Conservation (phyloP, 1,140 invertebrate species). For the Ceratina japonica region DNA sequence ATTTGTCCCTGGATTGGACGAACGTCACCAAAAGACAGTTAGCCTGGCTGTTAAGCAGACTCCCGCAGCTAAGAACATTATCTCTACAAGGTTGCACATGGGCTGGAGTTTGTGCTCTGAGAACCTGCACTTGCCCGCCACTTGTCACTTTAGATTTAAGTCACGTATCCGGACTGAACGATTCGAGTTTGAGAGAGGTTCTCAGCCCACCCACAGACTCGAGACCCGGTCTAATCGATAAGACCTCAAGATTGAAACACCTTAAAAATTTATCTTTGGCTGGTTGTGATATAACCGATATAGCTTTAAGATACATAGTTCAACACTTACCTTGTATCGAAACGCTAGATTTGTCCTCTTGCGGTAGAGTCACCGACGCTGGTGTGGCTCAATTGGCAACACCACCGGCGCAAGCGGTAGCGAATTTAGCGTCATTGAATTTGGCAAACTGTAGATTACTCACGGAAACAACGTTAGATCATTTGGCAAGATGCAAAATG, state of each 20-base stretch:
- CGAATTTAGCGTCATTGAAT: slow-evolving; percentile 84
- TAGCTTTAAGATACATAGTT: slow-evolving; percentile 89
- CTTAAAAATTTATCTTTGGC: slow-evolving; percentile 88
- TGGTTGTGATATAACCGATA: slow-evolving; percentile 94
- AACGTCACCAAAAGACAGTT: slow-evolving; percentile 91
- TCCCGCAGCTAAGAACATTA: slow-evolving; percentile 90
- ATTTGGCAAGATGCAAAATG: slow-evolving; percentile 85
- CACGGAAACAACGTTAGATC: slow-evolving; percentile 89
- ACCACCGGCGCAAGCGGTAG: slow-evolving; percentile 81
- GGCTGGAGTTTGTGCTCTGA: slow-evolving; percentile 88
- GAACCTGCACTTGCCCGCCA: slow-evolving; percentile 91
- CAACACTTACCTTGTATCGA: slow-evolving; percentile 88
- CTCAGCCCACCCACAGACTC: slow-evolving; percentile 92
- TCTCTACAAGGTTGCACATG: slow-evolving; percentile 90
- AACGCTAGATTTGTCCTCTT: slow-evolving; percentile 90
- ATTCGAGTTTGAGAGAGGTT: slow-evolving; percentile 89
- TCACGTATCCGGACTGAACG: slow-evolving; percentile 89
- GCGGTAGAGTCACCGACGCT: slow-evolving; percentile 91
- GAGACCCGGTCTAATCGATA: slow-evolving; percentile 89
- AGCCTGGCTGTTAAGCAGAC: slow-evolving; percentile 90
- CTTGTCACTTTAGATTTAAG: slow-evolving; percentile 89
- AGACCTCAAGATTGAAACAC: slow-evolving; percentile 88
- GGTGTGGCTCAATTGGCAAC: slow-evolving; percentile 91
- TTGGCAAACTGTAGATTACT: slow-evolving; percentile 90
- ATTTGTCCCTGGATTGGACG: slow-evolving; percentile 91